phyloP scores from a whole-genome alignment of 1,140 invertebrate genomes.

The Solen grandis region DNA sequence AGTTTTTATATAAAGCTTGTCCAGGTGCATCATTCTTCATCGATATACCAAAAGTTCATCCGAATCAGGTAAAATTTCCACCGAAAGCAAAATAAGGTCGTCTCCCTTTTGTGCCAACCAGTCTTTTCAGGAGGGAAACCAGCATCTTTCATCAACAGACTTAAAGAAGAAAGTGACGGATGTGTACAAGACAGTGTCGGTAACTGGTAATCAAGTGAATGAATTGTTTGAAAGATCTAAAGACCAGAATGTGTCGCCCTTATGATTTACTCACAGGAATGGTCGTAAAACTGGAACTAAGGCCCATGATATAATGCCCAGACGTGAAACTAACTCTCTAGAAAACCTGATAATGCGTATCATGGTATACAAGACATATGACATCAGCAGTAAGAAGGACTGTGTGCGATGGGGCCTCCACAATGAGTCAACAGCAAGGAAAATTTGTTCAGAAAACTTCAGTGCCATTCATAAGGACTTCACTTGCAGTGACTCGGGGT shows the following conservation, averaged over 20 bases:
- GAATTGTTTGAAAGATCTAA: not conserved
- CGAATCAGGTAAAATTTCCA: not conserved
- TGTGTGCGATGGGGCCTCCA: not conserved
- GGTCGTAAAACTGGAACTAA: not conserved
- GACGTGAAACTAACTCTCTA: not conserved
- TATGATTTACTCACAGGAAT: conserved; percentile 3
- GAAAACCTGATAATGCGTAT: conserved; percentile 5
- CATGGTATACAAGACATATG: not conserved
- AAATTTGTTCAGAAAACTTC: not conserved
- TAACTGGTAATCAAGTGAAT: not conserved
- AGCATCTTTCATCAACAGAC: not conserved
- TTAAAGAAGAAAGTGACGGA: not conserved
- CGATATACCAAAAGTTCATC: not conserved
- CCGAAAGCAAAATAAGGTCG: not conserved
- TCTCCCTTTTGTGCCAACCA: not conserved
- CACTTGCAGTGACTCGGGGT: not conserved
- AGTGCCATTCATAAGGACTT: not conserved
- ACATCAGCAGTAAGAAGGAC: conserved; percentile 9
- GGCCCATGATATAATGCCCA: not conserved
- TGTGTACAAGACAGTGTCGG: not conserved
- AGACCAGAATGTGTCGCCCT: not conserved
- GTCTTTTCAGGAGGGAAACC: not conserved
- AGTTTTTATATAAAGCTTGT: not conserved
- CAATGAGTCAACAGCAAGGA: not conserved
- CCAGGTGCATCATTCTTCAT: conserved; percentile 4